phyloP scores from a whole-genome alignment of 2,113 vertebrate genomes.

The Anguilla japonica region DNA sequence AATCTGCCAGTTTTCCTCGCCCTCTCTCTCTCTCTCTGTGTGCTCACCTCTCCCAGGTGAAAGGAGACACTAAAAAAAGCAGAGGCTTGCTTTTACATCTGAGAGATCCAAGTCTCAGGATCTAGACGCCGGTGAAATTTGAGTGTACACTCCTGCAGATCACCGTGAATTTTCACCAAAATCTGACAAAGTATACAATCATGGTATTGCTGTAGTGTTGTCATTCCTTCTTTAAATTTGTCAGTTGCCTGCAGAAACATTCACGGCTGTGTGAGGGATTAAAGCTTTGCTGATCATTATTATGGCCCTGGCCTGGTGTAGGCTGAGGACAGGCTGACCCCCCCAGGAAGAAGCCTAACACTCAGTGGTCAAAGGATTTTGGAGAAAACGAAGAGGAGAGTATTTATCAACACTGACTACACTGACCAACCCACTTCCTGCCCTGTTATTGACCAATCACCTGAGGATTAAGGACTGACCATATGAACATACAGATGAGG shows the following conservation, averaged over 20 bases:
- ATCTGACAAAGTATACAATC: too few species aligned
- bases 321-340: background rate
- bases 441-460: background rate
- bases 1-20: background rate
- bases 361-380: background rate
- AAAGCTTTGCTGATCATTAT: too few species aligned
- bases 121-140: background rate
- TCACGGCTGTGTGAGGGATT: too few species aligned
- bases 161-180: too few species aligned
- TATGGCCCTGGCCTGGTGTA: background rate
- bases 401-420: background rate
- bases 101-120: background rate
- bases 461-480: background rate
- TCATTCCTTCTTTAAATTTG: too few species aligned
- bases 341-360: background rate
- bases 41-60: background rate
- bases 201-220: too few species aligned
- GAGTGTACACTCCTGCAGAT: too few species aligned
- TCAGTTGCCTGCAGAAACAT: too few species aligned
- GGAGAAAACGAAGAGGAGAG: background rate
- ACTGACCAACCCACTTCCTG: background rate
- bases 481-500: background rate
- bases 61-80: background rate
- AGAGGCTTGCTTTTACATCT: background rate
- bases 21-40: background rate